Conservation (phyloP, 2,888 invertebrate genomes). For the Leptinotarsa rubiginosa region DNA sequence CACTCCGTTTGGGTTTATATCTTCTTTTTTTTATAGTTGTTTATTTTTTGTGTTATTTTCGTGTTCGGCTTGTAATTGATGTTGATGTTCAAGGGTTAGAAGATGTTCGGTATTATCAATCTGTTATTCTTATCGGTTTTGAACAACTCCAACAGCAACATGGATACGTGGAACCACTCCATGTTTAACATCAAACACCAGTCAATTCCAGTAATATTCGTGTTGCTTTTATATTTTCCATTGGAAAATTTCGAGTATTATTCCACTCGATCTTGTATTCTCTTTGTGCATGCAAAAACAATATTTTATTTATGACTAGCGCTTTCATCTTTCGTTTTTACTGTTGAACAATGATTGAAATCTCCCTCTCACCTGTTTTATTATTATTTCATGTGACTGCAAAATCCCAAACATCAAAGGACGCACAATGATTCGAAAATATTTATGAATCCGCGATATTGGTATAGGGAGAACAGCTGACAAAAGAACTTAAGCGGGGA, state of each 20-base stretch:
- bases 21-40: too few species aligned
- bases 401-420: slow-evolving; percentile 21
- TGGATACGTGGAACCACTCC: too few species aligned
- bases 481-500: too few species aligned
- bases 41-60: too few species aligned
- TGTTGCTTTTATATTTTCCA: slow-evolving; percentile 1
- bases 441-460: neutral
- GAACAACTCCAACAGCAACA: too few species aligned
- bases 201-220: neutral
- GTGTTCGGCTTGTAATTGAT: too few species aligned
- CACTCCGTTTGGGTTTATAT: too few species aligned
- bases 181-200: neutral
- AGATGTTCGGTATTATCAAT: too few species aligned
- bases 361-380: slow-evolving; percentile 43
- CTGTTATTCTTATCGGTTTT: too few species aligned
- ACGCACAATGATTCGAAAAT: slow-evolving; percentile 18
- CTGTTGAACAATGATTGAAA: slow-evolving; percentile 36
- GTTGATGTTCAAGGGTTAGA: too few species aligned
- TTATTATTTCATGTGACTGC: slow-evolving; percentile 42
- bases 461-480: neutral
- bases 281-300: slow-evolving; percentile 24
- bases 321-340: slow-evolving; percentile 24
- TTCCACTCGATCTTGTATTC: slow-evolving; percentile 24
- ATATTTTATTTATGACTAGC: slow-evolving; percentile 28
- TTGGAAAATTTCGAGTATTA: neutral